Evolutionary conservation across 2,797 vertebrate genomes (phyloP).

Genomic region (Calcarius lapponicus): DNA sequence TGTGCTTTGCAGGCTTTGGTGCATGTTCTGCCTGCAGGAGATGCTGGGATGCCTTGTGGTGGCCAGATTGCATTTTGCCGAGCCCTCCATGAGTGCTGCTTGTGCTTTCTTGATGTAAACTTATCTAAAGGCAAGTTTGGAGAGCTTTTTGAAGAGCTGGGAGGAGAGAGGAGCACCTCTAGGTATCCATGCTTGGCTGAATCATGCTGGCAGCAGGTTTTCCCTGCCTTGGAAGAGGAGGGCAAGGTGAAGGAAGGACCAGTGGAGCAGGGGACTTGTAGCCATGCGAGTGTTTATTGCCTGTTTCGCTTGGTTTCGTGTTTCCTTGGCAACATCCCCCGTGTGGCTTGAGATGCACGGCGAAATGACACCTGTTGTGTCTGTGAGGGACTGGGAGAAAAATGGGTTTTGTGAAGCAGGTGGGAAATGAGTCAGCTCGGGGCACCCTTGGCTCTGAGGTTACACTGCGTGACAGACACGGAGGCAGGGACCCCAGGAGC

Average conservation of each 20-base stretch:
- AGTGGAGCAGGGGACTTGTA: background rate
- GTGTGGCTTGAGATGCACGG: background rate
- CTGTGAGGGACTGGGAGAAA: background rate
- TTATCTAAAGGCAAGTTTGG: background rate
- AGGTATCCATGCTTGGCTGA: background rate
- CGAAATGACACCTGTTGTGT: background rate
- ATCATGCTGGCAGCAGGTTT: background rate
- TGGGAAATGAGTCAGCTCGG: background rate
- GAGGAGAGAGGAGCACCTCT: background rate
- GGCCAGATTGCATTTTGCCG: background rate
- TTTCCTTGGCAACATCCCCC: background rate
- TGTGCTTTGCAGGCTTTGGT: background rate
- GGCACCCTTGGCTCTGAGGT: background rate
- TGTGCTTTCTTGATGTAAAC: background rate
- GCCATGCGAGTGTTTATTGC: background rate
- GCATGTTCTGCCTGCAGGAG: background rate
- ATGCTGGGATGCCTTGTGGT: fast-evolving
- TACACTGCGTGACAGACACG: background rate
- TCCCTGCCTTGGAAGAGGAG: background rate
- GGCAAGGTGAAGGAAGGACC: background rate
- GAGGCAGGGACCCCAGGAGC: background rate
- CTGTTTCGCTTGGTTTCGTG: background rate
- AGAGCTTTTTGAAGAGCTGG: background rate
- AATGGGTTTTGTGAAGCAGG: background rate
- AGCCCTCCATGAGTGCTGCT: background rate